phyloP scores from a whole-genome alignment of 2,113 vertebrate genomes.

The Capreolus pygargus region DNA sequence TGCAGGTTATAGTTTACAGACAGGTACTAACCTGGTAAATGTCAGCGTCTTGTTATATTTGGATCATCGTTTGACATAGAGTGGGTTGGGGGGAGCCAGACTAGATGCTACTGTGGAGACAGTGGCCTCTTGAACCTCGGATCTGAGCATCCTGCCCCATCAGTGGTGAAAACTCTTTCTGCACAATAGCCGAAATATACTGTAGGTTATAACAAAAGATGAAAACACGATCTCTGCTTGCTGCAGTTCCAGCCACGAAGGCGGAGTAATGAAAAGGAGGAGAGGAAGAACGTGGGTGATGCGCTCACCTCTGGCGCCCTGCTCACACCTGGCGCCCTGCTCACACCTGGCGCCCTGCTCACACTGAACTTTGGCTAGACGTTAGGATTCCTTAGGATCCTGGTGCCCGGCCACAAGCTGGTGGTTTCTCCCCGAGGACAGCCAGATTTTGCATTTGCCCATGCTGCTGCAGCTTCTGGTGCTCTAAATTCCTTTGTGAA shows the following conservation, averaged over 20 bases:
- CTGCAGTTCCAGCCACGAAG: background rate
- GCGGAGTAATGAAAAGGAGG: background rate
- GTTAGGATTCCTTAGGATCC: rapidly evolving
- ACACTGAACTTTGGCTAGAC: background rate
- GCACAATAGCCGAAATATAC: background rate
- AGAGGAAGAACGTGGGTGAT: background rate
- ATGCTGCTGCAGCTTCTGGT: background rate
- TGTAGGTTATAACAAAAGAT: background rate
- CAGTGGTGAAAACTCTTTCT: background rate
- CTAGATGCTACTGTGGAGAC: background rate
- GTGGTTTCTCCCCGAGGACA: background rate
- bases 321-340: no score
- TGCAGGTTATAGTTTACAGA: background rate
- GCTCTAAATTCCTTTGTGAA: background rate
- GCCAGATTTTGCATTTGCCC: background rate
- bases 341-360: background rate
- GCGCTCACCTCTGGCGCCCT: rapidly evolving
- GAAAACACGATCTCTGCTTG: background rate
- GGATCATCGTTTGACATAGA: background rate
- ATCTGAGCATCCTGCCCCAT: background rate
- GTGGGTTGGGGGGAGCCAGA: background rate
- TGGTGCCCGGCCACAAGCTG: background rate
- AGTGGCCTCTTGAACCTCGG: background rate
- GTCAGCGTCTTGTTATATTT: background rate
- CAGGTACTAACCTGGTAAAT: background rate